Evolutionary conservation across 2,797 vertebrate species (phyloP).

Genomic region (Tarsius wallacei): DNA sequence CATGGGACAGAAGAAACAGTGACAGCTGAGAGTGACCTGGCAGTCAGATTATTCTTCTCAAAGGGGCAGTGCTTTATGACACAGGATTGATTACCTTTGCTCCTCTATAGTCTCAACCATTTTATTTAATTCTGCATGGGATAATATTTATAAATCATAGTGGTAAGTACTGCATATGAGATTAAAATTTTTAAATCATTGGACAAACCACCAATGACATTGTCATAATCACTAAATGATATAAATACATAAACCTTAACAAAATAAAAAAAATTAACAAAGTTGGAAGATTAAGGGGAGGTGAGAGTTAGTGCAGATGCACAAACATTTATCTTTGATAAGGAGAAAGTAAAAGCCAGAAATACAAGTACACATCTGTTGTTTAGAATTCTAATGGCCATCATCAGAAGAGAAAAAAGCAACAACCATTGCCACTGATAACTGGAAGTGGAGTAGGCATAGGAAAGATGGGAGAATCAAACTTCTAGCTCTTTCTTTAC

Average conservation of each 20-base stretch:
- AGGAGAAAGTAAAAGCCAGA: neutral
- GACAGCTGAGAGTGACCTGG: no score
- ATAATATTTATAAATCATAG: neutral
- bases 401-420: neutral
- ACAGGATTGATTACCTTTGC: neutral
- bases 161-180: neutral
- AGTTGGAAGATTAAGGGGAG: neutral
- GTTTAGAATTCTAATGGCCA: neutral
- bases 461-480: neutral
- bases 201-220: neutral
- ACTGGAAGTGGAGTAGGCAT: neutral
- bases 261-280: neutral
- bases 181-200: neutral
- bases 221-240: neutral
- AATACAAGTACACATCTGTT: neutral
- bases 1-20: neutral
- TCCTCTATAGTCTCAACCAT: neutral
- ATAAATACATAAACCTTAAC: neutral
- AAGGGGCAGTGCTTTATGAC: neutral
- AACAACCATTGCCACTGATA: neutral
- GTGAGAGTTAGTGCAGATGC: neutral
- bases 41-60: neutral
- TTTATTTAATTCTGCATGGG: neutral
- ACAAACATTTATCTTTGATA: neutral
- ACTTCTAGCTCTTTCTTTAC: neutral